phyloP scores from a whole-genome alignment of 2,797 vertebrate genomes.

The Pogonophryne albipinna region DNA sequence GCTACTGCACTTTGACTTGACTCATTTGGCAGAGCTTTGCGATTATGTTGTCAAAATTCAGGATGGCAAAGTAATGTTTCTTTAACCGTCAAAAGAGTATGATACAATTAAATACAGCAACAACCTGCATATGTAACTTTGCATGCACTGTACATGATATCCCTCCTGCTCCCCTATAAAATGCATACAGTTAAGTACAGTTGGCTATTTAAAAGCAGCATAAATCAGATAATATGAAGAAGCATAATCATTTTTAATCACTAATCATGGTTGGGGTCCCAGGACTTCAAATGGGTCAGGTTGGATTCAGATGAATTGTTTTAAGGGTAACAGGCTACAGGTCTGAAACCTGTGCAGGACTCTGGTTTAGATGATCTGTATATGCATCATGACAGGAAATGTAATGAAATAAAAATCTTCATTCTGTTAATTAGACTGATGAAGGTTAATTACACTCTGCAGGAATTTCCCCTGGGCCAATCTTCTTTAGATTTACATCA shows the following conservation, averaged over 20 bases:
- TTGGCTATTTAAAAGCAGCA: no score
- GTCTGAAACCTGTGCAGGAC: no score
- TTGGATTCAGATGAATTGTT: no score
- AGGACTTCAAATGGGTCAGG: no score
- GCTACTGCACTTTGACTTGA: constrained; percentile 21
- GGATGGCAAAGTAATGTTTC: constrained; percentile 2
- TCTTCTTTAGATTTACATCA: constrained; percentile 45
- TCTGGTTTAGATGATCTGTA: no score
- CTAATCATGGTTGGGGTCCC: no score
- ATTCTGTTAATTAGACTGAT: constrained; percentile 29
- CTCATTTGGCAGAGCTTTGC: constrained; percentile 26
- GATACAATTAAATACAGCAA: neutral
- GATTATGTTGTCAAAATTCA: constrained; percentile 18
- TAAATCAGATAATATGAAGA: no score
- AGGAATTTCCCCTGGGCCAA: constrained; percentile 30
- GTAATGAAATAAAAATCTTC: neutral
- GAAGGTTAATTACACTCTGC: constrained; percentile 23
- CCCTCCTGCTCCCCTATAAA: neutral
- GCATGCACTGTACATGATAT: neutral
- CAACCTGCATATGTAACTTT: neutral
- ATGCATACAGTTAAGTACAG: neutral
- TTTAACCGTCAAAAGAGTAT: constrained; percentile 6
- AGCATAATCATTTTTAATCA: no score
- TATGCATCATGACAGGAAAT: neutral
- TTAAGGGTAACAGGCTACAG: no score